phyloP scores from a whole-genome alignment of 2,797 vertebrate species.

The Brachyalestes nurse region DNA sequence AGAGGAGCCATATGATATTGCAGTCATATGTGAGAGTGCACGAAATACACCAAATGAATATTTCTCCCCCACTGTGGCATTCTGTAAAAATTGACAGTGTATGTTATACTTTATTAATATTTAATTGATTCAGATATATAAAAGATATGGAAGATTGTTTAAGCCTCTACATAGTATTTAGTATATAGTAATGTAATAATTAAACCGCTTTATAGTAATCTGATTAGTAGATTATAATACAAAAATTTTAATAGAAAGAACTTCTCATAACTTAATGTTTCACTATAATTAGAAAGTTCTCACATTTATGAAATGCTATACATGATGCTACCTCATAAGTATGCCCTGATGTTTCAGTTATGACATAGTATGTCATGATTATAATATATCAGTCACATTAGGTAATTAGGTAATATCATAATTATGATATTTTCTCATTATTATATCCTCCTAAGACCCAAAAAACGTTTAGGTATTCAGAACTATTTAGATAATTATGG shows the following conservation, averaged over 20 bases:
- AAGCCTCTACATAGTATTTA: not conserved
- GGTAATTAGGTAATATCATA: too few relatives aligned
- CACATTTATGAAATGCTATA: not conserved
- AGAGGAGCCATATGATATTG: constrained; percentile 80
- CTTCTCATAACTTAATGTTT: not conserved
- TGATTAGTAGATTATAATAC: too few relatives aligned
- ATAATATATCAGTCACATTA: too few relatives aligned
- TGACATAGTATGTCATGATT: not conserved
- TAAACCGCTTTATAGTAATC: not conserved
- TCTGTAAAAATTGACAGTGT: constrained; percentile 63
- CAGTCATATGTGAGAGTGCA: constrained; percentile 82
- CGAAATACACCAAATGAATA: constrained; percentile 83
- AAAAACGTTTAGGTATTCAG: too few relatives aligned
- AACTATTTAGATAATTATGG: too few relatives aligned
- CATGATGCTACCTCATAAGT: not conserved
- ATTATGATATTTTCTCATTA: not conserved
- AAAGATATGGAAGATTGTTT: too few relatives aligned
- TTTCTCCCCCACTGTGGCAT: constrained; percentile 78
- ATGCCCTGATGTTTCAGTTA: not conserved
- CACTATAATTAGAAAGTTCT: not conserved
- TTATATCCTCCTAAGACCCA: not conserved
- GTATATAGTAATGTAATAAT: too few relatives aligned
- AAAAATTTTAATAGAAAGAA: not conserved
- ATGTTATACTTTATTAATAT: not conserved
- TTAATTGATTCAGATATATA: not conserved